Evolutionary conservation across 2,797 vertebrate genomes (phyloP).

Genomic region (Buceros bicornis): DNA sequence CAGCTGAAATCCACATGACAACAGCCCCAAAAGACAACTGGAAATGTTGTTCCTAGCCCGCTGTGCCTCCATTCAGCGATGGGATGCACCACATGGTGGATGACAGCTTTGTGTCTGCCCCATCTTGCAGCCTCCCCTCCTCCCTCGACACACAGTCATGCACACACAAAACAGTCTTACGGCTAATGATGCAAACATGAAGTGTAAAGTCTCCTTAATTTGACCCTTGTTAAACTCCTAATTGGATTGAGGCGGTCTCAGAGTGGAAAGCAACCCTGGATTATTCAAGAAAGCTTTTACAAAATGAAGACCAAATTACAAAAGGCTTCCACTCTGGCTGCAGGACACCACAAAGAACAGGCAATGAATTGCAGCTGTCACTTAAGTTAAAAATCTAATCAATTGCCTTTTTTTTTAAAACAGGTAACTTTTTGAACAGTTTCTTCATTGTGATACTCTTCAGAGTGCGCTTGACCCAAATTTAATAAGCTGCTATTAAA

Average conservation of each 20-base stretch:
- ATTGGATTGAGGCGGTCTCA: constrained; percentile 90
- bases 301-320: constrained; percentile 81
- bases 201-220: constrained; percentile 92
- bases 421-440: constrained; percentile 85
- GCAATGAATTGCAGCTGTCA: constrained; percentile 84
- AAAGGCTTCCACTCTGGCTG: constrained; percentile 76
- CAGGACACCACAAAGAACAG: constrained; percentile 77
- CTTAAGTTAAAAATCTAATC: constrained; percentile 85
- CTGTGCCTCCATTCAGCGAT: constrained; percentile 78
- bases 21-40: constrained; percentile 78
- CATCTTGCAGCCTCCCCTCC: constrained; percentile 77
- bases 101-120: constrained; percentile 81
- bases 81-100: constrained; percentile 76
- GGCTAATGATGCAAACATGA: constrained; percentile 86
- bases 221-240: constrained; percentile 95
- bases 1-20: constrained; percentile 78
- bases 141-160: constrained; percentile 68
- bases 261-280: constrained; percentile 84
- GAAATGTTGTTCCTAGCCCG: constrained; percentile 78
- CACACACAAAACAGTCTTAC: constrained; percentile 81
- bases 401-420: constrained; percentile 74
- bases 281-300: constrained; percentile 84
- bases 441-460: constrained; percentile 84
- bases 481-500: constrained; percentile 88
- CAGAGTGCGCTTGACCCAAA: constrained; percentile 85